Conservation (phyloP, 2,113 vertebrate species). For the Phaetusa simplex region DNA sequence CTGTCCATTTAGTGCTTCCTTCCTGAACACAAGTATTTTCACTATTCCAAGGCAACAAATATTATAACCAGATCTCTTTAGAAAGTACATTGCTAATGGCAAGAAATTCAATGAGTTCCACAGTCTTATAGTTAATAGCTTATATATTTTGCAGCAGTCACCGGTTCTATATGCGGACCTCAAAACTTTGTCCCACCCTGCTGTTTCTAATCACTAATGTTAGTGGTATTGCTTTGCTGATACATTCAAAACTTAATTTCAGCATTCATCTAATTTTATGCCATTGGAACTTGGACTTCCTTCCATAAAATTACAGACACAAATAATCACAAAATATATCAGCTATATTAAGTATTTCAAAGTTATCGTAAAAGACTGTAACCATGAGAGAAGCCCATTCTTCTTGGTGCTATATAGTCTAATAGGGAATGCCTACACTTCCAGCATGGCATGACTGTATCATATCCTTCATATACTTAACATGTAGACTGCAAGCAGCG, state of each 20-base stretch:
- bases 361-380: neutral
- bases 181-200: neutral
- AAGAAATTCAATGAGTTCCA: neutral
- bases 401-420: neutral
- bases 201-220: neutral
- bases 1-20: neutral
- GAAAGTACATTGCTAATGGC: neutral
- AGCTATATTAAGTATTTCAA: neutral
- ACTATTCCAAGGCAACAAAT: neutral
- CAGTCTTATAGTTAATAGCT: neutral
- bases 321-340: neutral
- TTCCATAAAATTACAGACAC: neutral
- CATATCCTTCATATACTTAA: neutral
- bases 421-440: neutral
- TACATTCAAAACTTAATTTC: neutral
- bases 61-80: neutral
- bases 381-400: neutral
- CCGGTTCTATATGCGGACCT: fast-evolving
- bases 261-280: neutral
- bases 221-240: neutral
- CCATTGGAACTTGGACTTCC: neutral
- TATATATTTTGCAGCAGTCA: neutral
- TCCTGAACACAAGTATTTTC: neutral
- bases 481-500: neutral
- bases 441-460: neutral